These are phyloP conservation scores for Callocephalon fimbriatum DNA, from an alignment of 2,113 vertebrate species.

Conservation along the genomic window DNA sequence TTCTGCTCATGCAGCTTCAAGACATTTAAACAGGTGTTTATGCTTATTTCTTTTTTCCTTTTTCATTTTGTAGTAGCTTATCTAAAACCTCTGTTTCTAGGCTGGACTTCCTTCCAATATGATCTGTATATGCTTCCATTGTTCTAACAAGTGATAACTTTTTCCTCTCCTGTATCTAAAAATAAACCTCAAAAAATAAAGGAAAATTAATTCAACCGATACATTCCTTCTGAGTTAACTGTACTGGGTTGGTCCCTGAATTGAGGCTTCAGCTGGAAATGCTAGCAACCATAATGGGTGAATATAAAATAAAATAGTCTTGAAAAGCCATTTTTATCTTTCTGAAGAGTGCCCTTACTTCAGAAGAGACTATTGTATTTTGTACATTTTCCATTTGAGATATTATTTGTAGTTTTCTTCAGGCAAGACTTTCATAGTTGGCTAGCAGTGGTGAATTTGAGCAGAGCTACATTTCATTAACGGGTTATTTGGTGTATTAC, in stretches of 20 bases:
- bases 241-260: rapidly evolving
- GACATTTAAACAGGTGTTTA: neutral
- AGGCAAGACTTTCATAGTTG: neutral
- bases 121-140: neutral
- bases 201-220: neutral
- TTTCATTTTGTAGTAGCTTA: neutral
- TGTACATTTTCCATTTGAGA: neutral
- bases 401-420: neutral
- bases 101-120: neutral
- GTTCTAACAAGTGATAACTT: neutral
- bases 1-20: neutral
- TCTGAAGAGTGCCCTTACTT: neutral
- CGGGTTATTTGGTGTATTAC: neutral
- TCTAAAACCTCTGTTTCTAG: neutral
- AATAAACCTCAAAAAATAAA: neutral
- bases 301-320: neutral
- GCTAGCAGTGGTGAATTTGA: neutral
- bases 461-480: neutral
- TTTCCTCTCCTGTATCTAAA: neutral
- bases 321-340: neutral
- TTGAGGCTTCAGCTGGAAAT: neutral
- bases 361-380: neutral
- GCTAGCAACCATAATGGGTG: neutral
- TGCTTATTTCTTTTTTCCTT: neutral
- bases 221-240: neutral